Evolutionary conservation across 64 coral and sea anemone species (phyloP), one percentile per base, ranked within the genome.

Genomic region (Stichodactyla mertensii): DNA sequence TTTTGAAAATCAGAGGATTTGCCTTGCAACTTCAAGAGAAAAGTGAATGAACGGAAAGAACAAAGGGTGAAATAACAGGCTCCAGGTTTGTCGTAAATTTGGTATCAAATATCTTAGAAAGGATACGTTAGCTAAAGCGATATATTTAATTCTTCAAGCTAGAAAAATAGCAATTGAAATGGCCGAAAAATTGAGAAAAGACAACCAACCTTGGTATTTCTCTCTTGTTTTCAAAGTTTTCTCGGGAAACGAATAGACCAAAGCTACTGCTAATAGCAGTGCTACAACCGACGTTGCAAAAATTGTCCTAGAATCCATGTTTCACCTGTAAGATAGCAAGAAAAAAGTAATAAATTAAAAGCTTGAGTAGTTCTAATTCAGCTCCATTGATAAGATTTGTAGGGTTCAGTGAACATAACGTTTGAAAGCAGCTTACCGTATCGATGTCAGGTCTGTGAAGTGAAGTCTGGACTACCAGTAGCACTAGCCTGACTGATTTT

Each of bases 211-310:
- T 74, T 74, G 69, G 10, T 74, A 36, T 74, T 74, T 74, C 24
- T 74, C 69, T 74, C 69, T 74, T 74, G 69, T 31, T 74, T 74
- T 74, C 24, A 28, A 53, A 7, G 78, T 54, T 52, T 64, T 85
- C 19, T 85, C 83, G 15, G 83, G 83, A 85, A 62, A 85, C 10
- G 55, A 85, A 85, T 64, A 61, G 14, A 85, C 83, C 83, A 85
- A 26, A 58, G 83, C 57, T 16, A 85, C 60, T 45, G 54, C 83
- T 64, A 64, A 85, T 26, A 85, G 27, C 14, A 85, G 55, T 19
- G 83, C 83, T 85, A 85, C 54, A 26, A 60, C 11, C 19, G 78
- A 52, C 14, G 83, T 51, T 51, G 27, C 24, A 16, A 85, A 58
- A 28, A 58, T 8, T 10, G 53, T 55, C 56, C 55, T 61, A 23